Base-by-base conservation (phyloP, 1,140 invertebrate genomes). In the Caenorhabditis inopinata region DNA sequence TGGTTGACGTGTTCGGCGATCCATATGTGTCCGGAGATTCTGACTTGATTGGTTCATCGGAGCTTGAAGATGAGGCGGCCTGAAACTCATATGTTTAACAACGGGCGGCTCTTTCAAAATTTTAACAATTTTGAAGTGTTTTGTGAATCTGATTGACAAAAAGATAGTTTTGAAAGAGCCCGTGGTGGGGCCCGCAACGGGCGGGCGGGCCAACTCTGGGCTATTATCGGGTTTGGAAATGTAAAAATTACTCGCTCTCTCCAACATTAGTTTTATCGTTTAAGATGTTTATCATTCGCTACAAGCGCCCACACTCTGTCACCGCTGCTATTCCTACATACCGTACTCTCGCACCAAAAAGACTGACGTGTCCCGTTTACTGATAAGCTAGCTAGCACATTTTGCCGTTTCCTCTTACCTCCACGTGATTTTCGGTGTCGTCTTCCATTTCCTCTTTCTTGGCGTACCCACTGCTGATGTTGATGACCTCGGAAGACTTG, bases 401-500 rank as follows among this genome's bases (percentile, higher is more conserved):
- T n/a, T n/a, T n/a, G n/a, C n/a, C n/a, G n/a, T n/a, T n/a, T n/a
- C 16, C 29, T 35, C 38, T 79, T 53, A 38, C 78, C 78, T 68
- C 58, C 11, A 68, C 58, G 38, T 68, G 58, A 74, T 79, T 48
- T 51, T 79, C 68, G 35, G 42, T 47, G 21, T 79, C 78, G 3
- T 74, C 49, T 29, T 78, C 78, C 7, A 74, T 21, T 12, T 75
- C 68, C n/a, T 80, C 48, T n/a, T 49, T 80, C 7, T 46, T 35
- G 21, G 38, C 21, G 16, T 51, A 83, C 25, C 82, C 79, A 25
- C 74, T 80, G 32, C 76, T 68, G n/a, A 83, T 77, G 62, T 83
- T 83, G 74, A 83, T 83, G 27, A 83, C 79, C 68, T 83, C 82
- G 21, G 48, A 68, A 2, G 74, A 73, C 32, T 83, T 83, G 25